phyloP scores from a whole-genome alignment of 2,888 invertebrate species.

The Eudemis profundana region DNA sequence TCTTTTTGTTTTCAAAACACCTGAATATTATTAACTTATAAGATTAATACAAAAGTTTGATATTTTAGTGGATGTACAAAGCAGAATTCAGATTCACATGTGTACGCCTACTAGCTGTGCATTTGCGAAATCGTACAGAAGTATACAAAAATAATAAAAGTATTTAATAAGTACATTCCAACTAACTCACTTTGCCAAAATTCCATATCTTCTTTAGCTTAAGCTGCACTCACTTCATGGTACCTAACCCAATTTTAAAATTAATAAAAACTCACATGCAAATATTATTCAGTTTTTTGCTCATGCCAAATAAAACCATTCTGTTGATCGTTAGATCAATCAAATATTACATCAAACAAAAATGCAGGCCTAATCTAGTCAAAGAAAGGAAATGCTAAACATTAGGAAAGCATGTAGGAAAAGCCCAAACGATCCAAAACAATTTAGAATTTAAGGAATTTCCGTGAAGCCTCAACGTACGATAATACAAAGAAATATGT shows the following conservation, averaged over 20 bases:
- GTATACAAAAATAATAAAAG: background rate
- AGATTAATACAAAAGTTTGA: background rate
- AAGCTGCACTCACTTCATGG: constrained; percentile 39
- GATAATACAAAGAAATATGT: constrained; percentile 34
- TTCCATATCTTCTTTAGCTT: constrained; percentile 44
- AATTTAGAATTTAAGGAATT: constrained; percentile 55
- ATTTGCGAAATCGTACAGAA: background rate
- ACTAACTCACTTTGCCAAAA: constrained; percentile 58
- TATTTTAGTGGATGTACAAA: constrained; percentile 30
- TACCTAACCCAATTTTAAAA: constrained; percentile 8
- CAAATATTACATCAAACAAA: constrained; percentile 27
- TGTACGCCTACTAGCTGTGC: constrained; percentile 36
- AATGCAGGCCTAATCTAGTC: constrained; percentile 43
- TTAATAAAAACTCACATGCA: constrained; percentile 29
- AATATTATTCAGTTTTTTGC: constrained; percentile 15
- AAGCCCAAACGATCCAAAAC: constrained; percentile 40
- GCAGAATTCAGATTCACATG: constrained; percentile 5
- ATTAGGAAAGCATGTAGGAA: constrained; percentile 41
- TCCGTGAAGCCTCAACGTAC: constrained; percentile 1
- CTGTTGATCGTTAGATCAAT: constrained; percentile 11
- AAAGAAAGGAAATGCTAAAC: constrained; percentile 44
- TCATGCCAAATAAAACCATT: constrained; percentile 34
- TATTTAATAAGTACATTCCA: constrained; percentile 44
- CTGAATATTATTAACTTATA: background rate
- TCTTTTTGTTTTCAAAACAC: background rate